Evolutionary conservation across 2,888 invertebrate genomes (phyloP), one percentile per base, ranked within the genome.

Genomic region (Lasioglossum oenotherae): DNA sequence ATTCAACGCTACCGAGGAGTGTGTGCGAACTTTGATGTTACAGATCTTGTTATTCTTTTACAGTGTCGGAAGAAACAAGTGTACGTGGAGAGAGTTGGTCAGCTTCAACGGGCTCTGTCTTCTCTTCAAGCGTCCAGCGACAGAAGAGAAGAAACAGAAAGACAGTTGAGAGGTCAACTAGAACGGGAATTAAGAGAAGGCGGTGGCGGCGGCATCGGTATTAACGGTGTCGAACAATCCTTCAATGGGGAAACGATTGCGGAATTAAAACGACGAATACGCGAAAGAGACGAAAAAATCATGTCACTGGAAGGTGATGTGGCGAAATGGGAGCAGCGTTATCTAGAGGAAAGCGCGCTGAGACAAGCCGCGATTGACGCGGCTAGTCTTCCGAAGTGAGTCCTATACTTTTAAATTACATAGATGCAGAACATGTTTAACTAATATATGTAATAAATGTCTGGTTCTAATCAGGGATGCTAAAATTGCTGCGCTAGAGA

Each of bases 281-380:
- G 97, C 75, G 97, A 97, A 91, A 96, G 97, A 91, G 97, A 97
- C 91, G 97, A 97, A 92, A 97, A 97, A 93, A 97, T 97, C 60
- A 97, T 97, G 96, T 95, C 97, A 83, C 95, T 98, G 80, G 98
- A 98, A 95, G 97, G 97, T 0, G 98, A 98, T 93, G 97, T 97
- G 92, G 97, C 97, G 90, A 98, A 98, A 96, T 98, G 98, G 98
- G 98, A 98, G 95, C 98, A 98, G 95, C 96, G 98, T 75, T 98
- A 97, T 95, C 96, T 98, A 77, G 98, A 98, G 95, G 98, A 98
- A 95, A 97, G 97, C 88, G 97, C 98, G 69, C 95, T 97, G 87
- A 95, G 98, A 38, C 98, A 98, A 95, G 97, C 98, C 78, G 98
- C 97, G 57, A 97, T 98, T 72, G 98, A 98, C 94, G 97, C 98